Percentiles rank a stretch among this genome's conserved stretches.
Conservation (phyloP, 2,797 vertebrate species). For the Galago senegalensis region DNA sequence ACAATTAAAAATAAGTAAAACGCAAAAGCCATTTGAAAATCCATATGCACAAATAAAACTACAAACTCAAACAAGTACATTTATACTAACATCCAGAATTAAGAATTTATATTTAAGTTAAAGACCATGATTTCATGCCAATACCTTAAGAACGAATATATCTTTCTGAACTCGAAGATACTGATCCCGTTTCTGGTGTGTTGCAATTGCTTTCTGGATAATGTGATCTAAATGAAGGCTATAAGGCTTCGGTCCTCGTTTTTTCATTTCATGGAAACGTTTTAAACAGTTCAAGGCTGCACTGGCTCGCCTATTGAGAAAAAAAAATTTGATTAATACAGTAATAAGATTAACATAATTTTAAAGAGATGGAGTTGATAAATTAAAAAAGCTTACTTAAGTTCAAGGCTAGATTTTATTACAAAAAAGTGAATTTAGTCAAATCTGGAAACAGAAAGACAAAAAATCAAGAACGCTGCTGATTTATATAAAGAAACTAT, state of each 20-base stretch:
- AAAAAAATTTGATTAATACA: constrained; percentile 31
- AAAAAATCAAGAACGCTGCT: constrained; percentile 23
- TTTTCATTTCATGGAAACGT: constrained; percentile 99
- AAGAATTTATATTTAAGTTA: constrained; percentile 21
- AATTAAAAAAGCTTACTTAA: neutral
- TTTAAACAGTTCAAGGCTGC: constrained; percentile 98
- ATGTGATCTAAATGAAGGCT: constrained; percentile 99
- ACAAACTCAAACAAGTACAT: constrained; percentile 22
- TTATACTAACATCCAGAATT: constrained; percentile 20
- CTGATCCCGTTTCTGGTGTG: constrained; percentile 94
- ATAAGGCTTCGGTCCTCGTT: constrained; percentile 95
- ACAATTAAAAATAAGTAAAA: neutral
- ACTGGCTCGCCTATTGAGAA: constrained; percentile 94
- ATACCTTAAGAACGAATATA: constrained; percentile 98
- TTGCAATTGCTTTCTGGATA: constrained; percentile 95
- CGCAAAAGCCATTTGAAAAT: constrained; percentile 34
- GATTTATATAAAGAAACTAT: constrained; percentile 33
- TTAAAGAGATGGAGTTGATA: constrained; percentile 25
- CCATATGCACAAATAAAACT: constrained; percentile 25
- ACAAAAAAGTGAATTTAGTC: constrained; percentile 32
- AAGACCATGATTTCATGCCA: constrained; percentile 25
- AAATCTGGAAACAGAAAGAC: constrained; percentile 40
- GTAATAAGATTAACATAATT: neutral
- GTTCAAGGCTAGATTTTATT: constrained; percentile 43
- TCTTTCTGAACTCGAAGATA: constrained; percentile 95